Evolutionary conservation across 1,140 invertebrate species (phyloP), one percentile per base, ranked within the genome.

Genomic region (Berghia stephanieae): DNA sequence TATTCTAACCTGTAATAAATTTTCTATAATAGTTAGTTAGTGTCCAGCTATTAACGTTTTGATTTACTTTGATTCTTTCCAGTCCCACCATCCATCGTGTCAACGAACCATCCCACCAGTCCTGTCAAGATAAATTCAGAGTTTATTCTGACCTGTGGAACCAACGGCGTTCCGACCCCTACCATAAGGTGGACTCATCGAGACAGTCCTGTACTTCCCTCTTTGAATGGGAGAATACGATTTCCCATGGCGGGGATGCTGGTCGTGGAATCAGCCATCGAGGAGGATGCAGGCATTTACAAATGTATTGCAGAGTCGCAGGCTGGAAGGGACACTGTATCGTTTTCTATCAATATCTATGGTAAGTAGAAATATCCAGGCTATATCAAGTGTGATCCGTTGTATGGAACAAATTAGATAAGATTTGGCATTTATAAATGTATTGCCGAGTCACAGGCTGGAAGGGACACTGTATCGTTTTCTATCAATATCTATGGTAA

Each of bases 401-500:
- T n/a, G n/a, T n/a, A n/a, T n/a, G n/a, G n/a, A n/a, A n/a, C n/a
- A n/a, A n/a, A n/a, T n/a, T n/a, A n/a, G n/a, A n/a, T n/a, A n/a
- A n/a, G n/a, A n/a, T n/a, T n/a, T n/a, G 74, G 74, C 34, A 40
- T 40, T 16, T 76, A 76, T 43, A 63, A 76, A 34, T 76, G 74
- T 68, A 6, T 10, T 40, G 63, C 60, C 6, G 24, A 18, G 3
- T 76, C 74, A n/a, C 10, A 5, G 2, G 40, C 31, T 44, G 74
- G 74, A 18, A 5, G 2, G 18, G 40, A 76, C 24, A 46, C 18
- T 10, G 40, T 24, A 36, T n/a, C 34, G 13, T 24, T 68, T 21
- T 31, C 63, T 8, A n/a, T 76, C 10, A 21, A 34, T 76, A 63
- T 76, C 2, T 76, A 67, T 68, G 74, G 74, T 76, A 44, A 76